Evolutionary conservation across 2,113 vertebrate genomes (phyloP).

Genomic region (Rhadina sibilatrix): DNA sequence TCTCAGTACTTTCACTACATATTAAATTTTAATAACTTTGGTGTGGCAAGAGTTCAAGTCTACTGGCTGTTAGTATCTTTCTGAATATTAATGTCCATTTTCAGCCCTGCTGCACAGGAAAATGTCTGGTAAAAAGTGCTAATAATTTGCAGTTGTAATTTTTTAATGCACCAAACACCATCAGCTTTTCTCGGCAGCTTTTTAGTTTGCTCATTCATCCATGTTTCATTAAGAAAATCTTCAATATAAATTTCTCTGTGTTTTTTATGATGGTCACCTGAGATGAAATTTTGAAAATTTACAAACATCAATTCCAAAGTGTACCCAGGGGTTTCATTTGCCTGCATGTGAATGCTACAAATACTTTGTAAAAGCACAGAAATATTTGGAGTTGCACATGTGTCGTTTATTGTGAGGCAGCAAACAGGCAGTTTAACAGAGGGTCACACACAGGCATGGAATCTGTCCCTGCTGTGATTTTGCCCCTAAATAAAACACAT

Average conservation of each 20-base stretch:
- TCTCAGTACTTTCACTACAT: neutral
- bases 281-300: neutral
- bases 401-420: constrained; percentile 12
- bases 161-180: neutral
- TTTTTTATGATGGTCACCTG: constrained; percentile 4
- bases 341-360: neutral
- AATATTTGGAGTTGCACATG: neutral
- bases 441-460: constrained; percentile 29
- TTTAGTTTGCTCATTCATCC: neutral
- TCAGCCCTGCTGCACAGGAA: neutral
- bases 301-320: neutral
- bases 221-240: neutral
- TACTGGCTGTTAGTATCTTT: neutral
- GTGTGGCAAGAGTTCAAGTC: neutral
- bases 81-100: neutral
- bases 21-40: neutral
- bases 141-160: neutral
- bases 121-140: neutral
- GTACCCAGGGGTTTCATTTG: neutral
- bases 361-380: constrained; percentile 8
- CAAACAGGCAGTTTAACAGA: neutral
- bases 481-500: constrained; percentile 9
- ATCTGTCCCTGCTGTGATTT: constrained; percentile 33
- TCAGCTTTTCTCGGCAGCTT: neutral
- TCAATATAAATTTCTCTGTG: neutral